Evolutionary conservation across 2,113 vertebrate genomes (phyloP).

Genomic region (Calypte anna): DNA sequence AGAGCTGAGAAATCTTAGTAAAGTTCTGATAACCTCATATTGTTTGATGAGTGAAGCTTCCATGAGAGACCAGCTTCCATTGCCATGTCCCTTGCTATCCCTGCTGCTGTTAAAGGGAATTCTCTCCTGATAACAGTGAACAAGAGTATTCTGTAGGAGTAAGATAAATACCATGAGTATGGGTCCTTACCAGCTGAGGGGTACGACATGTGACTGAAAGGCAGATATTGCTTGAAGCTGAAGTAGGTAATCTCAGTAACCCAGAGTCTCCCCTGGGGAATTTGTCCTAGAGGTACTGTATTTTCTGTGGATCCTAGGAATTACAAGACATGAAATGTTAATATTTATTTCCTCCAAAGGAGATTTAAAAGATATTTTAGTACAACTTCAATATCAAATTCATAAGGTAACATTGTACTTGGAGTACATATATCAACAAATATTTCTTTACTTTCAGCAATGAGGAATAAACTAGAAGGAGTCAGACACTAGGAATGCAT

Average conservation of each 20-base stretch:
- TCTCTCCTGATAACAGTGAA: background rate
- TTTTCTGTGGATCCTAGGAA: background rate
- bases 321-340: background rate
- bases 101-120: background rate
- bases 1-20: background rate
- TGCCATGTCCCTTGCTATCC: background rate
- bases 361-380: background rate
- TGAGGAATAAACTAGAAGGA: background rate
- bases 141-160: background rate
- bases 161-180: rapidly evolving
- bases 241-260: background rate
- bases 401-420: background rate
- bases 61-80: background rate
- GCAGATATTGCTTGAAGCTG: background rate
- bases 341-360: background rate
- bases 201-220: background rate
- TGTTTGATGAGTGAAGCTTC: background rate
- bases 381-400: background rate
- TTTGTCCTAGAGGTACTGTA: rapidly evolving
- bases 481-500: background rate
- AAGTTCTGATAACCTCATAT: background rate
- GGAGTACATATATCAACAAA: background rate
- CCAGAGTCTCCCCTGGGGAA: background rate
- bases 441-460: background rate
- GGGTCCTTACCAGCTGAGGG: background rate